Percentiles rank a stretch among this genome's conserved stretches.
Conservation (phyloP, 2,797 vertebrate species). For the Lagocephalus sceleratus region DNA sequence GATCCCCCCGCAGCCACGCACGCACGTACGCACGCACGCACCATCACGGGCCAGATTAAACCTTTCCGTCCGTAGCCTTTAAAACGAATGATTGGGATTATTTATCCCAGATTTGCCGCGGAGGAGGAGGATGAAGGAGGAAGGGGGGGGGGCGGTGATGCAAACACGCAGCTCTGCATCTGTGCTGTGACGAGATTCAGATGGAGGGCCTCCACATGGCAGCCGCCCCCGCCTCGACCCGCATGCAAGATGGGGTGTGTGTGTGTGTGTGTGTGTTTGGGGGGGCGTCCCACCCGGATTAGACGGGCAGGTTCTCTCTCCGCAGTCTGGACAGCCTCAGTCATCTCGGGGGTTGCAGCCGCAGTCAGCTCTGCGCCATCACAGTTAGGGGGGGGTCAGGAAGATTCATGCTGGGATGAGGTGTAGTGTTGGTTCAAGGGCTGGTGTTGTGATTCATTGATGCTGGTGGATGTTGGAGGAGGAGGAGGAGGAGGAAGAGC, state of each 20-base stretch:
- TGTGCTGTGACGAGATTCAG: constrained; percentile 14
- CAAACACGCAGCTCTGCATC: neutral
- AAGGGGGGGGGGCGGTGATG: too few relatives aligned
- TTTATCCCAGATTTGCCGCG: too few relatives aligned
- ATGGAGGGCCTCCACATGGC: constrained; percentile 11
- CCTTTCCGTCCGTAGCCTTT: neutral
- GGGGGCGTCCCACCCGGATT: constrained; percentile 26
- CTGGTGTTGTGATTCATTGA: constrained; percentile 16
- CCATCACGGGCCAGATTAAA: constrained; percentile 16
- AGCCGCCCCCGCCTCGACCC: constrained; percentile 20
- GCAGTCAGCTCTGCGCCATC: constrained; percentile 36
- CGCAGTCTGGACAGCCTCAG: constrained; percentile 36
- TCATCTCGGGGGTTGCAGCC: constrained; percentile 14
- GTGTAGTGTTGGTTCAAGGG: constrained; percentile 5
- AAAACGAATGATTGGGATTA: neutral
- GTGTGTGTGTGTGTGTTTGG: constrained; percentile 6
- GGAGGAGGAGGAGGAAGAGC: constrained; percentile 27
- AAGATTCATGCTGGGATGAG: constrained; percentile 37
- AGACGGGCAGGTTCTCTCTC: constrained; percentile 19
- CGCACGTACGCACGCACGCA: too few relatives aligned
- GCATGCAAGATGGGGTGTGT: constrained; percentile 8
- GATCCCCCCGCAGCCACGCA: constrained; percentile 24
- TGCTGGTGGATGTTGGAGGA: constrained; percentile 13
- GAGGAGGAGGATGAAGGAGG: too few relatives aligned
- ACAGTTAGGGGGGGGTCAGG: constrained; percentile 46